A percentile compares a stretch with the other conserved stretches of the same genome.
Conservation (phyloP, 2,113 vertebrate species). For the Eidolon helvum region DNA sequence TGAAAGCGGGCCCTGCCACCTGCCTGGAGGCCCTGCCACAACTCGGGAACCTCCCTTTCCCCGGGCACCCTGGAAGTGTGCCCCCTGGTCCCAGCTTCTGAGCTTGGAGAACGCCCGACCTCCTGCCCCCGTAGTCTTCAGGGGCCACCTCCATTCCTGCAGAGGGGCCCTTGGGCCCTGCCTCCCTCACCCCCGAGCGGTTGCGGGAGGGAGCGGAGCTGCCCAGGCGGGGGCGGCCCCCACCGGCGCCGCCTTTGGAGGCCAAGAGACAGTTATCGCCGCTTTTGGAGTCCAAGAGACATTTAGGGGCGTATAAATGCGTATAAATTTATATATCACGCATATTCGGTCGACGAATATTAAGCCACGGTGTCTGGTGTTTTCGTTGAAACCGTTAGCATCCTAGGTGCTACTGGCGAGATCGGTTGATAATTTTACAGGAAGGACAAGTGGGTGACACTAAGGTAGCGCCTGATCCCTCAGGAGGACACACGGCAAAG, state of each 20-base stretch:
- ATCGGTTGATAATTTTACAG: not conserved
- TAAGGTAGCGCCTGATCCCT: not conserved
- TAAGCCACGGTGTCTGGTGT: not conserved
- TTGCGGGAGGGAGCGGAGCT: not conserved
- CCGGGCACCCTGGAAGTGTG: not conserved
- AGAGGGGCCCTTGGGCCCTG: not conserved
- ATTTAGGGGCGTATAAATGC: not conserved
- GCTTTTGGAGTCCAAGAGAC: not conserved
- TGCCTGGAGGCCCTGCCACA: not conserved
- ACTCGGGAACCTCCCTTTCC: not conserved
- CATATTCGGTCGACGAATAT: not conserved
- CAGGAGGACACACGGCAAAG: fast-evolving
- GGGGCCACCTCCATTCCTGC: not conserved
- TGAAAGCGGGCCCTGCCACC: not conserved
- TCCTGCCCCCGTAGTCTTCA: not conserved
- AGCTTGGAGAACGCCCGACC: not conserved
- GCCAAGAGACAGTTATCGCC: not conserved
- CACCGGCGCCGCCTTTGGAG: not conserved
- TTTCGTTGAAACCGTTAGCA: not conserved
- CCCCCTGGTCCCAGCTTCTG: not conserved
- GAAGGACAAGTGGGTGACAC: not conserved
- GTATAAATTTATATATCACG: not conserved
- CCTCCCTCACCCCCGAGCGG: too few species aligned
- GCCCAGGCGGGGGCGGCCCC: fast-evolving
- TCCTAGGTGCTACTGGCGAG: not conserved